Conservation (phyloP, 2,797 vertebrate genomes). For the Cynodonichthys magdalenae region DNA sequence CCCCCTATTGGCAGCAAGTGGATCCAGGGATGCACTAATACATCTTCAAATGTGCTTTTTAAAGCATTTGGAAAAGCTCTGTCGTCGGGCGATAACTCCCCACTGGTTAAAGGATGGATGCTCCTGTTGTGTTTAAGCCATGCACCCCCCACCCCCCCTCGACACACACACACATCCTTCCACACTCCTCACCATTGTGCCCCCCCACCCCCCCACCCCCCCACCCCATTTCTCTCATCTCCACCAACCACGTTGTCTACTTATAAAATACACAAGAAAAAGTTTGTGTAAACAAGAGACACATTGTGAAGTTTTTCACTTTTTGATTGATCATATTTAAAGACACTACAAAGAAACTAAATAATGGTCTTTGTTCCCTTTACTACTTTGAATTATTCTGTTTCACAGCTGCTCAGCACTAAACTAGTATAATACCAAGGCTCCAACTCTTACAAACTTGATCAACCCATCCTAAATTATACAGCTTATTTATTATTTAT, state of each 20-base stretch:
- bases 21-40: constrained; percentile 74
- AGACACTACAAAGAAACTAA: too few relatives aligned
- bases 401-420: too few relatives aligned
- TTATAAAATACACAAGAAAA: constrained; percentile 43
- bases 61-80: constrained; percentile 76
- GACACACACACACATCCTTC: constrained; percentile 31
- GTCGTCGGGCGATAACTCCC: constrained; percentile 82
- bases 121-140: constrained; percentile 67
- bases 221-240: constrained; percentile 31
- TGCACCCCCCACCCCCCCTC: constrained; percentile 51
- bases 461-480: too few relatives aligned
- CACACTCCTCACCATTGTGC: constrained; percentile 37
- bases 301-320: constrained; percentile 39
- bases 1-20: constrained; percentile 71
- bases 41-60: constrained; percentile 78
- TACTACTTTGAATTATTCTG: too few relatives aligned
- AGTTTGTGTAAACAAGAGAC: constrained; percentile 46
- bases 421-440: too few relatives aligned
- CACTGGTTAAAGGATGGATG: constrained; percentile 75
- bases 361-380: too few relatives aligned
- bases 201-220: too few relatives aligned
- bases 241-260: constrained; percentile 33
- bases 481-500: too few relatives aligned
- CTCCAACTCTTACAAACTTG: too few relatives aligned
- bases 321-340: constrained; percentile 9